These are phyloP conservation scores for Cheiracanthium punctorium DNA, from an alignment of 2,888 invertebrate genomes.

Conservation along the genomic window DNA sequence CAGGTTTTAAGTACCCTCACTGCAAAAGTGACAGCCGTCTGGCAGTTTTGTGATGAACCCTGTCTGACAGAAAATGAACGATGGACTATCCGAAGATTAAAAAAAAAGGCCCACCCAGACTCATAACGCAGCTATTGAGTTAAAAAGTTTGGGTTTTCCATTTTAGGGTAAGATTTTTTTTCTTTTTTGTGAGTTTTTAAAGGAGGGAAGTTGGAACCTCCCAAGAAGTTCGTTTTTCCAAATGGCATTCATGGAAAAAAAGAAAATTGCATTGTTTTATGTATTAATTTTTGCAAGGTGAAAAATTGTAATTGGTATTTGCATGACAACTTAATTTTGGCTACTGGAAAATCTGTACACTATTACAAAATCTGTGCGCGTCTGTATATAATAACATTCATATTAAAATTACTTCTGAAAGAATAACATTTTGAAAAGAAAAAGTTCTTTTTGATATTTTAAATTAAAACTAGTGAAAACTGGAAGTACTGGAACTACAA, in stretches of 20 bases:
- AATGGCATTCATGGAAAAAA: background rate
- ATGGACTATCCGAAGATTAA: background rate
- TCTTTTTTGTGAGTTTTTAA: background rate
- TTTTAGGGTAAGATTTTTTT: background rate
- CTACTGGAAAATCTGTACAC: too few species aligned
- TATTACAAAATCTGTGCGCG: too few species aligned
- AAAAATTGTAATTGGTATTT: too few species aligned
- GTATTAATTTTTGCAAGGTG: too few species aligned
- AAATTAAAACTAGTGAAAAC: too few species aligned
- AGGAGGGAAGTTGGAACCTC: background rate
- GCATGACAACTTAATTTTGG: too few species aligned
- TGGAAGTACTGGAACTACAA: too few species aligned
- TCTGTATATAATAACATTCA: too few species aligned
- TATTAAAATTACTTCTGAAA: too few species aligned
- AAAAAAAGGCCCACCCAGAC: slow-evolving; percentile 19
- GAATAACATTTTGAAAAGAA: too few species aligned
- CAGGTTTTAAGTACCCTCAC: background rate
- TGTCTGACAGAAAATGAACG: slow-evolving; percentile 5
- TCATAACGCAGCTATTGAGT: background rate
- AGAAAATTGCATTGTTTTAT: too few species aligned
- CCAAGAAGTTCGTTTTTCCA: background rate
- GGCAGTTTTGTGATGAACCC: slow-evolving; percentile 13
- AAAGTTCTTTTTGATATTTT: too few species aligned
- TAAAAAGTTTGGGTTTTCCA: background rate
- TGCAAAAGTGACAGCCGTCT: background rate